phyloP scores from a whole-genome alignment of 2,113 vertebrate genomes.

The Lethenteron reissneri region DNA sequence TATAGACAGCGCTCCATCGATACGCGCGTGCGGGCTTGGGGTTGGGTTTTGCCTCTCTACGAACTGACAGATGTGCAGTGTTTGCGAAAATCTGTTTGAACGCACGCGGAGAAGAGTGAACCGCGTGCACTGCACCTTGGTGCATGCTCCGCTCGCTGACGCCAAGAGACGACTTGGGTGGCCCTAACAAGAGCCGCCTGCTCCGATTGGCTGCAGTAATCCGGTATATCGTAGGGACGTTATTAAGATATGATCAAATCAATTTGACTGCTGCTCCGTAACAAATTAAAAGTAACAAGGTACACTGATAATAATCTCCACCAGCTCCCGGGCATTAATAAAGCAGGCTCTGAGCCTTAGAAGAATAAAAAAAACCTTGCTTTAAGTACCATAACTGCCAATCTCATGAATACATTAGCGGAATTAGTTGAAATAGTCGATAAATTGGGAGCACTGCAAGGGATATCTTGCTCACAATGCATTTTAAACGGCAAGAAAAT shows the following conservation, averaged over 20 bases:
- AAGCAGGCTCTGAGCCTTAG: neutral
- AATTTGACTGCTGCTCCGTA: slow-evolving; percentile 7
- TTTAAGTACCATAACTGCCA: slow-evolving; percentile 1
- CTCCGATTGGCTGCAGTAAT: slow-evolving; percentile 4
- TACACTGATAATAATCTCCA: slow-evolving; percentile 3
- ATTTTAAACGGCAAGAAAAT: too few relatives aligned
- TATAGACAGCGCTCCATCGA: too few relatives aligned
- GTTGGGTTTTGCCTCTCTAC: too few relatives aligned
- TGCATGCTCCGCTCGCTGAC: too few relatives aligned
- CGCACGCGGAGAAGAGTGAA: too few relatives aligned
- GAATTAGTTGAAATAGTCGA: slow-evolving; percentile 4
- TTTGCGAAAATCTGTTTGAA: too few relatives aligned
- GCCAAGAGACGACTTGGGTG: neutral
- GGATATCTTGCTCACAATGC: too few relatives aligned
- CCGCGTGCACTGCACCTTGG: too few relatives aligned
- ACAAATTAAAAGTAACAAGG: slow-evolving; percentile 6
- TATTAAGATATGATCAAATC: slow-evolving; percentile 7
- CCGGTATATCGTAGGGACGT: neutral
- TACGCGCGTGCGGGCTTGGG: too few relatives aligned
- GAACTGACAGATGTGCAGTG: too few relatives aligned
- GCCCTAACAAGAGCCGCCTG: neutral
- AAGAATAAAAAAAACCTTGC: neutral
- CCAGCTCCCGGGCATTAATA: slow-evolving; percentile 3
- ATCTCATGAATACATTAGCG: slow-evolving; percentile 1
- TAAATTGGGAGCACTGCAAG: neutral